Conservation (phyloP, 2,888 invertebrate species). For the Zygogramma bicolorata region DNA sequence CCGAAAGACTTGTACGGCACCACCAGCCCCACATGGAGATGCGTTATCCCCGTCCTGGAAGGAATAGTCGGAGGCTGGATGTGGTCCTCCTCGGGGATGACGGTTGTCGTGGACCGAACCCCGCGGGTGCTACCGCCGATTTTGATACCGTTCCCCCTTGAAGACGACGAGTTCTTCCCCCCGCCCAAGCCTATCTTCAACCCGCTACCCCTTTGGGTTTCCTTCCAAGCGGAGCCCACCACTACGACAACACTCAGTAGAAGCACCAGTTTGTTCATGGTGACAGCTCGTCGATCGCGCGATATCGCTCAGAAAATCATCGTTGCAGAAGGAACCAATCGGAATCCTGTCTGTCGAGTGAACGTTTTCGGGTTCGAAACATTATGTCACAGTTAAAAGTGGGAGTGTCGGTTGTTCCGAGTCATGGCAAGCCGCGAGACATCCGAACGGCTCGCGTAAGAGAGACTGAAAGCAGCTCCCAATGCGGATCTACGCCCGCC, state of each 20-base stretch:
- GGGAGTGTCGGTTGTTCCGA: slow-evolving; percentile 50
- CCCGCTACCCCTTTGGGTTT: slow-evolving; percentile 63
- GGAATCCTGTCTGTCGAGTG: neutral
- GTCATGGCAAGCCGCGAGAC: neutral
- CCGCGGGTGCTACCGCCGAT: slow-evolving; percentile 61
- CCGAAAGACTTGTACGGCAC: slow-evolving; percentile 84
- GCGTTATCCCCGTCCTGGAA: slow-evolving; percentile 43
- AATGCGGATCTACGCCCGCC: slow-evolving; percentile 6
- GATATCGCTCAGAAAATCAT: neutral
- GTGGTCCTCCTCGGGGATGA: slow-evolving; percentile 61
- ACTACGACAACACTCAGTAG: slow-evolving; percentile 61
- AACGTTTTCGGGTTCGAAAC: slow-evolving; percentile 10
- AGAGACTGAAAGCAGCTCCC: slow-evolving; percentile 15
- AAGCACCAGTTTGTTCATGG: slow-evolving; percentile 60
- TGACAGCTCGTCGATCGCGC: slow-evolving; percentile 28
- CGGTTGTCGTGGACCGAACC: slow-evolving; percentile 53
- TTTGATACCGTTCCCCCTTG: slow-evolving; percentile 62
- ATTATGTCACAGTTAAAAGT: slow-evolving; percentile 37
- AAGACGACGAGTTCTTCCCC: slow-evolving; percentile 56
- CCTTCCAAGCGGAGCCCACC: slow-evolving; percentile 65
- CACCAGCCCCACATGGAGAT: slow-evolving; percentile 77
- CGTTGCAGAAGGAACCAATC: neutral
- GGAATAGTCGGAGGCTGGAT: slow-evolving; percentile 56
- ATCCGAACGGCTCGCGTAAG: slow-evolving; percentile 2
- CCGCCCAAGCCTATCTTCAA: slow-evolving; percentile 60